These are phyloP conservation scores for Scytalopus superciliaris DNA, from an alignment of 2,113 vertebrate genomes.

Conservation along the genomic window DNA sequence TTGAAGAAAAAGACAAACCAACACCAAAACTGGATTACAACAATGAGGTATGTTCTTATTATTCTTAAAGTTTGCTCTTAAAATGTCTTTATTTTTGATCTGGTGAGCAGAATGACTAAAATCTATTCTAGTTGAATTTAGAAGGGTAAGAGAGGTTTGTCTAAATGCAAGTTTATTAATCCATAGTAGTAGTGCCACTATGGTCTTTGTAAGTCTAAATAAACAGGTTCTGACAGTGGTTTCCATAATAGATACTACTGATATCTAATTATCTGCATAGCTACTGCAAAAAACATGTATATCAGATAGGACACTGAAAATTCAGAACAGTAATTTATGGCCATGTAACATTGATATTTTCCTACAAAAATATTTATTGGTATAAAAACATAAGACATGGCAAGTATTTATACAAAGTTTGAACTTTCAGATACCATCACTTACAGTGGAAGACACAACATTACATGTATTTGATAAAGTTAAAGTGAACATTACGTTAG, in stretches of 20 bases:
- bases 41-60: slow-evolving; percentile 78
- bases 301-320: not conserved
- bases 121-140: not conserved
- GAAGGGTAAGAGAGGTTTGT: not conserved
- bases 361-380: not conserved
- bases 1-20: slow-evolving; percentile 87
- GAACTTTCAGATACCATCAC: slow-evolving; percentile 79
- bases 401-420: not conserved
- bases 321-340: not conserved
- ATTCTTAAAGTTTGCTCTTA: not conserved
- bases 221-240: not conserved
- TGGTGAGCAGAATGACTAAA: not conserved
- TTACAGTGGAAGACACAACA: slow-evolving; percentile 85
- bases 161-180: not conserved
- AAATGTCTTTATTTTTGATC: not conserved
- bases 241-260: not conserved
- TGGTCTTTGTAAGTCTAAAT: not conserved
- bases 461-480: slow-evolving; percentile 91
- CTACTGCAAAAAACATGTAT: not conserved
- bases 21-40: slow-evolving; percentile 81
- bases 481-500: slow-evolving; percentile 89
- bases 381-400: not conserved
- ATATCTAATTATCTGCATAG: not conserved
- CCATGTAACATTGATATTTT: not conserved
- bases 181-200: not conserved